These are phyloP conservation scores for Channa striata DNA, from an alignment of 2,797 vertebrate species.

Conservation along the genomic window DNA sequence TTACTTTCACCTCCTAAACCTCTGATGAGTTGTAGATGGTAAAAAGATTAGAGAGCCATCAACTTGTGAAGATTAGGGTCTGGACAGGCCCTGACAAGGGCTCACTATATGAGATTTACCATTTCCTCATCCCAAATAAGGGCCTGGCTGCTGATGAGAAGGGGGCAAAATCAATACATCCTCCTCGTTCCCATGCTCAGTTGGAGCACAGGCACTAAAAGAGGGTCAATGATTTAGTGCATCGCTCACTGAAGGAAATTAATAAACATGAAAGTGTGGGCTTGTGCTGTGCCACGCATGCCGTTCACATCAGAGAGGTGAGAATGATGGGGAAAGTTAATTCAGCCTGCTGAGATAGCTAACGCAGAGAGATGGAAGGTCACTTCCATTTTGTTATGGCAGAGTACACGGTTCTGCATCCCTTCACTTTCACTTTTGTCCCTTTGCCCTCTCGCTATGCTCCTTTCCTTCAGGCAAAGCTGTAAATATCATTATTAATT, in stretches of 20 bases:
- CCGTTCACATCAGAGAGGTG: constrained; percentile 63
- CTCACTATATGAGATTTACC: constrained; percentile 74
- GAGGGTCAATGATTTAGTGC: constrained; percentile 78
- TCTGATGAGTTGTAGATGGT: constrained; percentile 65
- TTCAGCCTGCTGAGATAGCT: constrained; percentile 44
- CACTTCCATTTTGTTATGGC: constrained; percentile 60
- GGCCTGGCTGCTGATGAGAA: constrained; percentile 72
- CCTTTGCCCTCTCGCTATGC: constrained; percentile 14
- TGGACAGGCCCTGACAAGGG: constrained; percentile 69
- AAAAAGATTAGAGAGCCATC: constrained; percentile 75
- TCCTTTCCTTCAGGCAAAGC: constrained; percentile 8
- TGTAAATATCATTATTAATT: constrained; percentile 37
- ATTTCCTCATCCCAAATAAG: constrained; percentile 72
- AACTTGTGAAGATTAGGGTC: constrained; percentile 71
- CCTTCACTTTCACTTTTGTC: constrained; percentile 22
- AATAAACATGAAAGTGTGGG: constrained; percentile 78
- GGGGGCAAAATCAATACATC: constrained; percentile 78
- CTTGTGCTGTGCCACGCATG: constrained; percentile 43
- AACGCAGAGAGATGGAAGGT: constrained; percentile 56
- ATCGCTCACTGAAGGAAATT: constrained; percentile 64
- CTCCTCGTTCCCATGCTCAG: constrained; percentile 74
- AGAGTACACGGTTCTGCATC: constrained; percentile 32
- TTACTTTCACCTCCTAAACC: constrained; percentile 47
- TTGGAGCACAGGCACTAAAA: constrained; percentile 65
- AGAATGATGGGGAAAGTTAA: constrained; percentile 72